phyloP scores from a whole-genome alignment of 2,797 vertebrate genomes.

The Platalea minor region DNA sequence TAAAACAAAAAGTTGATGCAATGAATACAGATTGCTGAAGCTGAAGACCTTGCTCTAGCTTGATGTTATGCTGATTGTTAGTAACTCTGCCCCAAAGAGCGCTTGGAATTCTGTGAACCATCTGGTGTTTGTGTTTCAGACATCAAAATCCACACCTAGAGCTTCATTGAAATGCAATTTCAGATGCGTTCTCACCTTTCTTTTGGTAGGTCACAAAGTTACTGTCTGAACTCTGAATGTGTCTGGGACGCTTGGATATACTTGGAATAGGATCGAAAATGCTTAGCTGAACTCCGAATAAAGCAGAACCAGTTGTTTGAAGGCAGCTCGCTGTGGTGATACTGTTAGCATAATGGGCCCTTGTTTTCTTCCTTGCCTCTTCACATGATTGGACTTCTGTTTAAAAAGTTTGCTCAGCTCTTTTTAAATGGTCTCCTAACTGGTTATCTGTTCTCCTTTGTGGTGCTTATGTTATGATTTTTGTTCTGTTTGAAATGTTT shows the following conservation, averaged over 20 bases:
- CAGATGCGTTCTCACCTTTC: background rate
- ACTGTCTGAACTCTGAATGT: background rate
- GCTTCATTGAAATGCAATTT: background rate
- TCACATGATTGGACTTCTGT: background rate
- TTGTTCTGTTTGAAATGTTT: background rate
- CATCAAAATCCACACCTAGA: background rate
- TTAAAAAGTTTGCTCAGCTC: background rate
- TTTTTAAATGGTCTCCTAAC: background rate
- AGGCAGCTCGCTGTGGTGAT: background rate
- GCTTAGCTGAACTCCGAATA: background rate
- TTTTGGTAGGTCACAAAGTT: background rate
- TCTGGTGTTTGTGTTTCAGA: background rate
- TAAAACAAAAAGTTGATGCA: background rate
- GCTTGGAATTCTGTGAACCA: background rate
- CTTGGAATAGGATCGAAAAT: background rate
- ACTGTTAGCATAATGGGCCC: background rate
- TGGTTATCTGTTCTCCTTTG: background rate
- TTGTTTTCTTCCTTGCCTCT: background rate
- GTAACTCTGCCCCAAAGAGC: background rate
- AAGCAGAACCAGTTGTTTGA: background rate
- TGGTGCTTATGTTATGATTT: background rate
- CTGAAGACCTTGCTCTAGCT: background rate
- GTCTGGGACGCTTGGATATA: background rate
- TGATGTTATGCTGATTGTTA: background rate
- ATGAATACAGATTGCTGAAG: background rate